Evolutionary conservation across 2,888 invertebrate genomes (phyloP).

Genomic region (Caenorhabditis macrosperma): DNA sequence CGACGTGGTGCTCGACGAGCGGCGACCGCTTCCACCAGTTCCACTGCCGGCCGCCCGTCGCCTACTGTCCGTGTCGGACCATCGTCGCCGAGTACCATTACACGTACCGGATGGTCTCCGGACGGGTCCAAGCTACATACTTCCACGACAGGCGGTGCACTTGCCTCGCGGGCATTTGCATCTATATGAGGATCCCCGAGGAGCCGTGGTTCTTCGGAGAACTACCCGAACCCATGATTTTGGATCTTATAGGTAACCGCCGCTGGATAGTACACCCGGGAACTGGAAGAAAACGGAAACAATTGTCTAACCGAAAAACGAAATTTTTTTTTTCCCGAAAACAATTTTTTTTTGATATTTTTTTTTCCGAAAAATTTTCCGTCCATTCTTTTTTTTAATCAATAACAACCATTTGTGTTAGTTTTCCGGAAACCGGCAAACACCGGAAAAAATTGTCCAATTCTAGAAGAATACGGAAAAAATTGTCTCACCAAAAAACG

Average conservation of each 20-base stretch:
- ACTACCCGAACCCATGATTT: slow-evolving; percentile 14
- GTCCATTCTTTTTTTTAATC: too few relatives aligned
- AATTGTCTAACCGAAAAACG: too few relatives aligned
- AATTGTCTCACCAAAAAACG: too few relatives aligned
- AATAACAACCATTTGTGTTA: too few relatives aligned
- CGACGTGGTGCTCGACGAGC: slow-evolving; percentile 36
- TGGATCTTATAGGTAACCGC: slow-evolving; percentile 43
- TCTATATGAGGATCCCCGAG: slow-evolving; percentile 35
- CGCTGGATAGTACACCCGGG: too few relatives aligned
- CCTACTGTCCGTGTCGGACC: slow-evolving; percentile 46
- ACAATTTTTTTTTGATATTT: too few relatives aligned
- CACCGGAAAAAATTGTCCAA: too few relatives aligned
- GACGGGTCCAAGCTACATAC: slow-evolving; percentile 26
- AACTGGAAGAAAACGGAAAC: neutral
- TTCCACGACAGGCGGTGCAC: slow-evolving; percentile 41
- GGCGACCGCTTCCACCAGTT: slow-evolving; percentile 39
- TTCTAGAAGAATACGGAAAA: too few relatives aligned
- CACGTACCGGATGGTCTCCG: slow-evolving; percentile 42
- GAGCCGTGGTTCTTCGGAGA: slow-evolving; percentile 49
- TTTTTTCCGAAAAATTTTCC: too few relatives aligned
- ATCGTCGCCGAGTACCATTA: slow-evolving; percentile 44
- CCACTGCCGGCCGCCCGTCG: slow-evolving; percentile 29
- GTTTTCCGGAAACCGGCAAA: too few relatives aligned
- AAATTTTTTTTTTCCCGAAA: too few relatives aligned
- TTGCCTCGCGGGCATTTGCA: slow-evolving; percentile 35